Percentiles rank a stretch among this genome's conserved stretches.
These are phyloP conservation scores for Semnornis frantzii DNA, from an alignment of 2,113 vertebrate genomes.

Conservation along the genomic window DNA sequence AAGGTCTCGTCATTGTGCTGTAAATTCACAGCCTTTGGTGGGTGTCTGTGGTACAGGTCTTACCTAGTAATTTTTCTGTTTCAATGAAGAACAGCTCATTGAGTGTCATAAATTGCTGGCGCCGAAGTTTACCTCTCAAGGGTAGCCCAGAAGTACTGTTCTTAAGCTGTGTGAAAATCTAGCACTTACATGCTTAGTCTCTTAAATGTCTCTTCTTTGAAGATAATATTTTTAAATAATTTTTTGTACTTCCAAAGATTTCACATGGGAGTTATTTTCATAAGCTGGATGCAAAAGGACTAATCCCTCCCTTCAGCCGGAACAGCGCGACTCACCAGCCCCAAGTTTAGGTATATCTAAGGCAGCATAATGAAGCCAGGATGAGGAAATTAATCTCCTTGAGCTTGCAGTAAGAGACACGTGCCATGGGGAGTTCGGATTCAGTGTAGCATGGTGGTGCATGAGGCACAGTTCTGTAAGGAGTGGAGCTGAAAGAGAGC, in stretches of 20 bases:
- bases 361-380: background rate
- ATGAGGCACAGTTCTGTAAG: background rate
- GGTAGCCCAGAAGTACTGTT: background rate
- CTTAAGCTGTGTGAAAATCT: background rate
- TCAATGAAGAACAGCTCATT: background rate
- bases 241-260: background rate
- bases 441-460: background rate
- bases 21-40: background rate
- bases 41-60: background rate
- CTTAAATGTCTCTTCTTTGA: background rate
- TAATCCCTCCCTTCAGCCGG: background rate
- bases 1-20: rapidly evolving
- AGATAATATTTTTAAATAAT: background rate
- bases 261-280: background rate
- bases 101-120: background rate
- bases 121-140: background rate
- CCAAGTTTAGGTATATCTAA: background rate
- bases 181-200: background rate
- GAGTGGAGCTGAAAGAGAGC: background rate
- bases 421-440: background rate
- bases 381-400: background rate
- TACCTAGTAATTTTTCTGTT: background rate
- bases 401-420: rapidly evolving
- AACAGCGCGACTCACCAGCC: background rate
- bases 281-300: background rate